Percentiles rank a stretch among this genome's conserved stretches.
phyloP scores from a whole-genome alignment of 2,888 invertebrate species.

The Chloromyia formosa region DNA sequence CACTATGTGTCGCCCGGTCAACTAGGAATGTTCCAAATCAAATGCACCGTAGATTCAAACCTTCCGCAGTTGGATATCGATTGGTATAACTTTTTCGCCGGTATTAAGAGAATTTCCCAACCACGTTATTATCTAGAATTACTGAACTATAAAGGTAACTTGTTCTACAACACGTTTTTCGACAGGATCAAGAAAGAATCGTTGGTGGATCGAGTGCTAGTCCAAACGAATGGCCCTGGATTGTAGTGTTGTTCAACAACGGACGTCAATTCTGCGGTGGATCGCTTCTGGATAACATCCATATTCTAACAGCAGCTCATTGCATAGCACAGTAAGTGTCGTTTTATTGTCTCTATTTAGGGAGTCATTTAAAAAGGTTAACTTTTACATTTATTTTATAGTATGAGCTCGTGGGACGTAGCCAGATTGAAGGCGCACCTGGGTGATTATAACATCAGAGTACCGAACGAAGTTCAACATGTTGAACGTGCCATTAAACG shows the following conservation, averaged over 20 bases:
- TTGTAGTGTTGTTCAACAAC: conserved; percentile 82
- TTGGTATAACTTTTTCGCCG: too few relatives aligned
- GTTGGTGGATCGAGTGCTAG: conserved; percentile 86
- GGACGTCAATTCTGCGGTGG: conserved; percentile 91
- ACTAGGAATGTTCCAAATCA: too few relatives aligned
- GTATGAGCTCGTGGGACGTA: conserved; percentile 91
- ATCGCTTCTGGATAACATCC: conserved; percentile 79
- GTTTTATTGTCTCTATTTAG: neutral
- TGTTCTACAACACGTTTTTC: too few relatives aligned
- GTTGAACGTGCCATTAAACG: conserved; percentile 81
- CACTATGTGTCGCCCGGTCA: too few relatives aligned
- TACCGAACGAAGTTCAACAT: conserved; percentile 77
- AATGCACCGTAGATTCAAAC: too few relatives aligned
- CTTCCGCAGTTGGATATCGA: too few relatives aligned
- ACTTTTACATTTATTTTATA: conserved; percentile 57
- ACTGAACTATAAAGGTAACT: too few relatives aligned
- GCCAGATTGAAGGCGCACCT: conserved; percentile 81
- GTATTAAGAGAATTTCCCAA: too few relatives aligned
- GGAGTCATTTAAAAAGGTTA: neutral
- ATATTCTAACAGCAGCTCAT: conserved; percentile 86
- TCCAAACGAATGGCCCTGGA: conserved; percentile 86
- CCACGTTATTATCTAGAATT: too few relatives aligned
- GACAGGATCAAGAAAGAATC: conserved; percentile 79
- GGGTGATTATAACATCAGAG: conserved; percentile 85
- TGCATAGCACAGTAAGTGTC: conserved; percentile 82